Evolutionary conservation across 2,797 vertebrate species (phyloP), one percentile per base, ranked within the genome.

Genomic region (Silurus aristotelis): DNA sequence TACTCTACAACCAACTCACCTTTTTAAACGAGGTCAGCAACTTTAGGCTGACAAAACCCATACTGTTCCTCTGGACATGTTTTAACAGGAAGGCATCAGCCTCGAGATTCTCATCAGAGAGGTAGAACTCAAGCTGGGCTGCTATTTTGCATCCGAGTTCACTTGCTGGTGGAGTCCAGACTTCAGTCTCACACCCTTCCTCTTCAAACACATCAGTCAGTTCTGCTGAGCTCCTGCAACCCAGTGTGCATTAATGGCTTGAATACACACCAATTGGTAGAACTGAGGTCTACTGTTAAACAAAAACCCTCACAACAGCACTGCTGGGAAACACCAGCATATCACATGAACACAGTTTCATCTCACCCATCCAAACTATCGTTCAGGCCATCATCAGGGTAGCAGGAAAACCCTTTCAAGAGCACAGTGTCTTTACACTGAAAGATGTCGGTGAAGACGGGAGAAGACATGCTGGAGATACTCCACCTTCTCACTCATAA

Each of bases 31-130:
- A 96, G 0, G 95, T 96, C 75, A 96, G 88, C 56, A 96, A 88
- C 20, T 96, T 96, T 82, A 96, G 93, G 89, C 95, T 96, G 79
- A 96, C 93, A 0, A 93, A 96, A 12, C 95, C 94, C 93, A 95
- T 89, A 87, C 93, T 95, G 91, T 96, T 95, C 85, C 94, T 94
- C 87, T 95, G 95, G 22, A 96, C 91, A 0, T 95, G 95, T 22
- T 95, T 96, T 67, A 96, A 90, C 10, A 96, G 91, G 89, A 96
- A 96, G 31, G 94, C 91, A 0, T 96, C 94, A 56, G 87, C 91
- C 48, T 93, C 91, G 76, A 96, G 91, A 82, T 94, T 94, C 77
- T 95, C 94, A 0, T 96, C 93, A 0, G 95, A 95, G 13, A 96
- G 89, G 73, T 95, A 96, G 88, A 90, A 92, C 63, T 96, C 95